A percentile compares a stretch with the other conserved stretches of the same genome.
Evolutionary conservation across 2,797 vertebrate genomes (phyloP).

Genomic region (Gymnothorax reevesii): DNA sequence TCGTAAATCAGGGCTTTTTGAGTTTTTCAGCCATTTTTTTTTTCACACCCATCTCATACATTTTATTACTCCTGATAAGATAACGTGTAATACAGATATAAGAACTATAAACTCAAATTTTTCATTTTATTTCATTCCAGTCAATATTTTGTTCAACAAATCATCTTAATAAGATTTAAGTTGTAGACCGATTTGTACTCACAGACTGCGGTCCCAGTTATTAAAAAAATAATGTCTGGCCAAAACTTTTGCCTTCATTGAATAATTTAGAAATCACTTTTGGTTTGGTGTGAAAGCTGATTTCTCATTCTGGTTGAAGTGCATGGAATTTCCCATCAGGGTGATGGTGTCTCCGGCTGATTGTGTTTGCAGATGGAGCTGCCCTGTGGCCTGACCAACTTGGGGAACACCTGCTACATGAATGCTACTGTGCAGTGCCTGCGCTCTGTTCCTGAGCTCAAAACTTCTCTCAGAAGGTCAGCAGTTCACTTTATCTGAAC

Average conservation of each 20-base stretch:
- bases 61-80: neutral
- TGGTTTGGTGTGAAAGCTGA: neutral
- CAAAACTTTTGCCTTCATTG: neutral
- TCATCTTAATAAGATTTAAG: neutral
- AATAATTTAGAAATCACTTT: neutral
- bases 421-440: constrained; percentile 99
- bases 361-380: constrained; percentile 84
- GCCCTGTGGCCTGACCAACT: constrained; percentile 94
- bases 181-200: neutral
- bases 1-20: neutral
- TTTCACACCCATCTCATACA: neutral
- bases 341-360: neutral
- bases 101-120: neutral
- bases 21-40: neutral
- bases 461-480: constrained; percentile 89
- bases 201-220: neutral
- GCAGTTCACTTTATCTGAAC: neutral
- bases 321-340: neutral
- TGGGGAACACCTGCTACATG: constrained; percentile 99
- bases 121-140: neutral
- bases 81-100: neutral
- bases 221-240: neutral
- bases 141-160: neutral
- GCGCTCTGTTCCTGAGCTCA: constrained; percentile 97
- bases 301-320: neutral